Evolutionary conservation across 2,888 invertebrate genomes (phyloP).

Genomic region (Pheosia gnoma): DNA sequence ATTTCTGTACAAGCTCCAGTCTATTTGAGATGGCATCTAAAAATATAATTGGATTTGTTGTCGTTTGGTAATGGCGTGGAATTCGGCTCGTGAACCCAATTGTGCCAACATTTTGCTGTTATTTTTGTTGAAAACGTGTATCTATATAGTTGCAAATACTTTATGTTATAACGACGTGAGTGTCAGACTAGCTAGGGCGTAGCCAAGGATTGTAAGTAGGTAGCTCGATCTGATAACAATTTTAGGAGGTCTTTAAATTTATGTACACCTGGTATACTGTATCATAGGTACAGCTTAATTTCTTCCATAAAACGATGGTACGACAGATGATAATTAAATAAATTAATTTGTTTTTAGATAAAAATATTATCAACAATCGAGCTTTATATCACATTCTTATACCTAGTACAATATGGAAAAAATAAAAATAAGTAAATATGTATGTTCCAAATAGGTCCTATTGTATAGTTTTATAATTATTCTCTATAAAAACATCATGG

Average conservation of each 20-base stretch:
- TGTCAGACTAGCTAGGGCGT: conserved; percentile 23
- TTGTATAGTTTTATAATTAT: neutral
- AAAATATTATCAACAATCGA: conserved; percentile 38
- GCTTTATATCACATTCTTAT: conserved; percentile 37
- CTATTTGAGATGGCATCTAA: neutral
- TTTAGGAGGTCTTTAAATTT: conserved; percentile 13
- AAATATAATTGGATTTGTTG: neutral
- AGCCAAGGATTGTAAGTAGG: conserved; percentile 20
- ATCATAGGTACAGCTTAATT: conserved; percentile 1
- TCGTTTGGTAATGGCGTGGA: conserved; percentile 5
- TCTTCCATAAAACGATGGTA: neutral
- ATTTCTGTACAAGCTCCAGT: neutral
- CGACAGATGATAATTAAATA: neutral
- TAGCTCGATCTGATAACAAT: conserved; percentile 13
- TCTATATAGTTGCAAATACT: conserved; percentile 28
- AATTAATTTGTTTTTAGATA: neutral
- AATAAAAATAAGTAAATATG: conserved; percentile 7
- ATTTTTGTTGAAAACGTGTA: conserved; percentile 22
- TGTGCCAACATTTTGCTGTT: conserved; percentile 37
- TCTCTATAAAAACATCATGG: too few relatives aligned
- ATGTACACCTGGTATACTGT: conserved; percentile 21
- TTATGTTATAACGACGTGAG: conserved; percentile 27
- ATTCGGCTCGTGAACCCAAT: conserved; percentile 16
- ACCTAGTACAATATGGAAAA: conserved; percentile 40
- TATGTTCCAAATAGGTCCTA: conserved; percentile 5